Base-by-base conservation (phyloP, 2,113 vertebrate genomes). In the Aphyosemion australe region DNA sequence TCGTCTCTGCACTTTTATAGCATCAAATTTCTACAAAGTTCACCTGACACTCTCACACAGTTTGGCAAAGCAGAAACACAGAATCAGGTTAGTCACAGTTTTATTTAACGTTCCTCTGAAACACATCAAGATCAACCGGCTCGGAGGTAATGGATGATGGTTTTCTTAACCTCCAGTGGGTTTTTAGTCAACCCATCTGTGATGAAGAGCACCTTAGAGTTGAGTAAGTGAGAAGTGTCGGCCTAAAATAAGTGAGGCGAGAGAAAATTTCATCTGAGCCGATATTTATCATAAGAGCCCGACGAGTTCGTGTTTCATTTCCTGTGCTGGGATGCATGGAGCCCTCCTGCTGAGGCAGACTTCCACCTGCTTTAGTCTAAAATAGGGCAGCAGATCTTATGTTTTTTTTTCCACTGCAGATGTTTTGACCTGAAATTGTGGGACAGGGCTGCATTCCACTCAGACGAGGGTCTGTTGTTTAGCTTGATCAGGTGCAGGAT, bases 11-110 rank as follows among this genome's bases (percentile, higher is more conserved):
- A 62, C 70, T 11, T 69, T 61, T 18, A 58, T 11, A 57, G 43
- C 48, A 61, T 75, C 65, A 82, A 76, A 52, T 26, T 26, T 58
- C 46, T 62, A 47, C 48, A 79, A 54, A 21, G 12, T 19, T 78
- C 45, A 62, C 37, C 61, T 63, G 37, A 57, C 19, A 26, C 45
- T 60, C 55, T 66, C 41, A 66, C 11, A 84, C 56, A 81, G 18
- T 55, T 70, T 69, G 66, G 20, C 78, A 56, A 75, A 41, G 63
- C 60, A 73, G 1, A 66, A 73, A 76, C 64, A 84, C 65, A 77
- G 37, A 59, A 61, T 78, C 65, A 78, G 63, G 60, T 76, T 72
- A 63, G 73, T 73, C 55, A 68, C 58, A 66, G 12, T 62, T 63
- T 54, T 56, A 68, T 69, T 74, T 59, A 67, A 32, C 68, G 43